phyloP scores from a whole-genome alignment of 2,888 invertebrate genomes.

The Spodoptera littoralis region DNA sequence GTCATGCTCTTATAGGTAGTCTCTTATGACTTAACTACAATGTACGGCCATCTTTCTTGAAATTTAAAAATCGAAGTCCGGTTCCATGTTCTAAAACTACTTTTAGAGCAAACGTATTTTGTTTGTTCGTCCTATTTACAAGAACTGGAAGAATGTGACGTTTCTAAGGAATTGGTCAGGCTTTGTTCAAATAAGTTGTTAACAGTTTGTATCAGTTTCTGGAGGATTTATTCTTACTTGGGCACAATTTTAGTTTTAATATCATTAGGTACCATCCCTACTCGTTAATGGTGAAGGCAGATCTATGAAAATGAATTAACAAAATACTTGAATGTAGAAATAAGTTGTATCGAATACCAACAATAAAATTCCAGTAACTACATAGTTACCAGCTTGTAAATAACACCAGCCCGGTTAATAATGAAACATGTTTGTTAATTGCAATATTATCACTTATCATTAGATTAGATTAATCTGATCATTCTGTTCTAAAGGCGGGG shows the following conservation, averaged over 20 bases:
- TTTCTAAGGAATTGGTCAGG: background rate
- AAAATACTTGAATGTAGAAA: background rate
- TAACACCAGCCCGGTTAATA: conserved; percentile 30
- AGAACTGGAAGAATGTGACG: conserved; percentile 21
- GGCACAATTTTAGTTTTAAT: too few relatives aligned
- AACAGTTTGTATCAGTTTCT: conserved; percentile 2
- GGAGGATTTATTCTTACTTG: too few relatives aligned
- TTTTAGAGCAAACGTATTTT: conserved; percentile 1
- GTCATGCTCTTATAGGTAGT: too few relatives aligned
- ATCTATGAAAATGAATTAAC: too few relatives aligned
- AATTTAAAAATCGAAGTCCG: conserved; percentile 7
- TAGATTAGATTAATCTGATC: conserved; percentile 55
- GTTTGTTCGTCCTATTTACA: conserved; percentile 20
- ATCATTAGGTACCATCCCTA: too few relatives aligned
- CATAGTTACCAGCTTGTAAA: conserved; percentile 1
- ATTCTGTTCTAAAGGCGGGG: conserved; percentile 24
- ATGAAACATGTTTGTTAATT: conserved; percentile 57
- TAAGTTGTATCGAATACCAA: background rate
- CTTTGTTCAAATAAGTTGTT: background rate
- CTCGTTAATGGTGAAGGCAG: too few relatives aligned
- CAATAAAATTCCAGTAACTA: conserved; percentile 8
- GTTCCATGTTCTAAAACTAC: background rate
- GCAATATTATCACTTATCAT: conserved; percentile 51
- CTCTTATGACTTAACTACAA: too few relatives aligned
- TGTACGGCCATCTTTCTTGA: too few relatives aligned